Percentiles rank a stretch among this genome's conserved stretches.
These are phyloP conservation scores for Malurus elegans DNA, from an alignment of 2,113 vertebrate species.

Conservation along the genomic window DNA sequence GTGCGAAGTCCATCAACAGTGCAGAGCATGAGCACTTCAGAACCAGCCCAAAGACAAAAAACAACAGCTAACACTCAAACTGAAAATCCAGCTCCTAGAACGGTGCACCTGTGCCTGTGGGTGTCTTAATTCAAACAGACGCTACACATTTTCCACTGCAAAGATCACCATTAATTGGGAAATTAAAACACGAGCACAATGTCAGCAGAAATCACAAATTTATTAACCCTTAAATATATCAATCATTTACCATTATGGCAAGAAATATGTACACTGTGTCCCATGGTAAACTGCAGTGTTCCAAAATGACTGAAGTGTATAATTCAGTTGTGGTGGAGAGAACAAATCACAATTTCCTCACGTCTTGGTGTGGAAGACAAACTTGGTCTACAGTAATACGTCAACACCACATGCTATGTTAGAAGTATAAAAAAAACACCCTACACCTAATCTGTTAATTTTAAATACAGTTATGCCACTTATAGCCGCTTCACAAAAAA, in stretches of 20 bases:
- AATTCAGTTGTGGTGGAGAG: slow-evolving; percentile 70
- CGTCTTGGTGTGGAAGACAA: slow-evolving; percentile 75
- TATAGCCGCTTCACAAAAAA: slow-evolving; percentile 72
- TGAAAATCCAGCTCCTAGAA: neutral
- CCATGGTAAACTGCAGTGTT: slow-evolving; percentile 80
- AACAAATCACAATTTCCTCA: slow-evolving; percentile 75
- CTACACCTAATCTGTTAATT: slow-evolving; percentile 67
- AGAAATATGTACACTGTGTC: slow-evolving; percentile 83
- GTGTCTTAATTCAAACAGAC: neutral
- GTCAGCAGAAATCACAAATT: slow-evolving; percentile 91
- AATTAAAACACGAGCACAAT: slow-evolving; percentile 48
- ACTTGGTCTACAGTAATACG: slow-evolving; percentile 73
- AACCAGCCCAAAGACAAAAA: neutral
- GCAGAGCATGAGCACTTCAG: neutral
- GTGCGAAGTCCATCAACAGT: neutral
- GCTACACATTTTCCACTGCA: neutral
- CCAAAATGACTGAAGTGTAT: slow-evolving; percentile 72
- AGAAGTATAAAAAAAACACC: slow-evolving; percentile 65
- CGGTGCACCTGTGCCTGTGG: neutral
- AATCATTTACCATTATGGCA: slow-evolving; percentile 82
- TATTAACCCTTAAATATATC: slow-evolving; percentile 88
- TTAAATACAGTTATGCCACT: slow-evolving; percentile 76
- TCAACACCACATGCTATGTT: slow-evolving; percentile 79
- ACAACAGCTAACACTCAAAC: neutral
- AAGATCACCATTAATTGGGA: neutral